Conservation (phyloP, 2,888 invertebrate species). For the Chloroclysta siterata region DNA sequence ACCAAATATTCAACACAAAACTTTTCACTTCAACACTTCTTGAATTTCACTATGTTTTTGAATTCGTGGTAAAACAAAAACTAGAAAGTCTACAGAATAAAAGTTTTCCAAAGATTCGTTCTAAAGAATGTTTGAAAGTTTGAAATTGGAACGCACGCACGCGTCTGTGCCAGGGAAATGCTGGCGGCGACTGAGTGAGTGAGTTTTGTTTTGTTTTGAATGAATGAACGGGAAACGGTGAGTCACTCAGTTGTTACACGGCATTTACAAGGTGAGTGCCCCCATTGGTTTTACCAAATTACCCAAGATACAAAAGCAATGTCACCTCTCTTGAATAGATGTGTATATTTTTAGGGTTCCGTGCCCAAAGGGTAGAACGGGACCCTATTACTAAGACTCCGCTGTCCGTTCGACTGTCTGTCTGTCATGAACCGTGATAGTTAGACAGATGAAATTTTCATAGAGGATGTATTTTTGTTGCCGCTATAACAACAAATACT, state of each 20-base stretch:
- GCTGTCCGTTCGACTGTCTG: too few relatives aligned
- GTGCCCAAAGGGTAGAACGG: too few relatives aligned
- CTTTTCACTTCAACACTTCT: constrained; percentile 16
- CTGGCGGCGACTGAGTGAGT: constrained; percentile 35
- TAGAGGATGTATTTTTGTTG: too few relatives aligned
- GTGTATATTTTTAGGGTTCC: too few relatives aligned
- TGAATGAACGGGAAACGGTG: constrained; percentile 22
- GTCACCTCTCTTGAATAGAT: too few relatives aligned
- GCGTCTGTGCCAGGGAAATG: constrained; percentile 24
- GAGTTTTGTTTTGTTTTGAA: constrained; percentile 26
- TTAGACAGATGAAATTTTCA: too few relatives aligned
- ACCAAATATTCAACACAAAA: constrained; percentile 14
- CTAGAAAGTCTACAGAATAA: background rate
- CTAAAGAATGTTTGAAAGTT: constrained; percentile 21
- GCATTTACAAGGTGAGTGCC: constrained; percentile 16
- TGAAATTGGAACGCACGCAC: constrained; percentile 26
- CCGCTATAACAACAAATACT: too few relatives aligned
- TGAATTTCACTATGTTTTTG: background rate
- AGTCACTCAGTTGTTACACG: constrained; percentile 14
- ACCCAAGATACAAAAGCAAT: background rate
- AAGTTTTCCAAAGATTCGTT: background rate
- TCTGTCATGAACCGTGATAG: too few relatives aligned
- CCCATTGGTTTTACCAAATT: constrained; percentile 14
- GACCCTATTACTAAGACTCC: too few relatives aligned
- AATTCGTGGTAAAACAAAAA: background rate